A percentile compares a stretch with the other conserved stretches of the same genome.
Evolutionary conservation across 2,797 vertebrate genomes (phyloP).

Genomic region (Microcaecilia unicolor): DNA sequence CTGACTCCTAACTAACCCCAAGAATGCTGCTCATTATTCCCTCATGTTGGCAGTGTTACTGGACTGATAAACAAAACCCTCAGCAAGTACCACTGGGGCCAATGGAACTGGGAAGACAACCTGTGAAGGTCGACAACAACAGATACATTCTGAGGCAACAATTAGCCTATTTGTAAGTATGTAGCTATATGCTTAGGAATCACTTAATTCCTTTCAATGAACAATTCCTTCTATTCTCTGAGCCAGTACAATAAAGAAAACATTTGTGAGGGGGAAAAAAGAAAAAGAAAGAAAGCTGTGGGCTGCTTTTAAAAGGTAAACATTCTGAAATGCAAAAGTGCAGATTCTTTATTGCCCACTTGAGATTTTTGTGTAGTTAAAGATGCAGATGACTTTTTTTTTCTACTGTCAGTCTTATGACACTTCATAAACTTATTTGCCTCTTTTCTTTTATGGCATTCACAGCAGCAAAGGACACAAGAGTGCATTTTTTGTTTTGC

Average conservation of each 20-base stretch:
- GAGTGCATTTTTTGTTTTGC: conserved; percentile 3
- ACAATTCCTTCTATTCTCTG: conserved; percentile 44
- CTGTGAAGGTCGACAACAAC: conserved; percentile 22
- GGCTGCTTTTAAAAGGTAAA: conserved; percentile 28
- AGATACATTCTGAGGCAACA: conserved; percentile 33
- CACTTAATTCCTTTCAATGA: conserved; percentile 38
- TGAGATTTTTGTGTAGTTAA: conserved; percentile 7
- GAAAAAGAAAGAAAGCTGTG: conserved; percentile 13
- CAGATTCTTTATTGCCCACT: conserved; percentile 16
- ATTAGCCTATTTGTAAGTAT: conserved; percentile 45
- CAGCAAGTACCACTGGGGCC: conserved; percentile 28
- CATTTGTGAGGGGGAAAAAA: conserved; percentile 16
- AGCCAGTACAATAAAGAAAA: conserved; percentile 37
- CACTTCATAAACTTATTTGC: conserved; percentile 18
- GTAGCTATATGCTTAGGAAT: conserved; percentile 23
- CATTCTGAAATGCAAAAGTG: background rate
- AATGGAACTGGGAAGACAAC: conserved; percentile 37
- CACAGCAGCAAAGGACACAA: conserved; percentile 4
- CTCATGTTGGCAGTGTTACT: conserved; percentile 19
- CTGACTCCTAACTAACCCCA: conserved; percentile 38
- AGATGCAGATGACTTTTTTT: conserved; percentile 14
- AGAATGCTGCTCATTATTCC: conserved; percentile 35
- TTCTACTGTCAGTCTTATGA: conserved; percentile 12
- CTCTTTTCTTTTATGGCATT: conserved; percentile 15
- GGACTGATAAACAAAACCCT: conserved; percentile 17